phyloP scores from a whole-genome alignment of 2,797 vertebrate genomes.

The Poeciliopsis paucimaculata region DNA sequence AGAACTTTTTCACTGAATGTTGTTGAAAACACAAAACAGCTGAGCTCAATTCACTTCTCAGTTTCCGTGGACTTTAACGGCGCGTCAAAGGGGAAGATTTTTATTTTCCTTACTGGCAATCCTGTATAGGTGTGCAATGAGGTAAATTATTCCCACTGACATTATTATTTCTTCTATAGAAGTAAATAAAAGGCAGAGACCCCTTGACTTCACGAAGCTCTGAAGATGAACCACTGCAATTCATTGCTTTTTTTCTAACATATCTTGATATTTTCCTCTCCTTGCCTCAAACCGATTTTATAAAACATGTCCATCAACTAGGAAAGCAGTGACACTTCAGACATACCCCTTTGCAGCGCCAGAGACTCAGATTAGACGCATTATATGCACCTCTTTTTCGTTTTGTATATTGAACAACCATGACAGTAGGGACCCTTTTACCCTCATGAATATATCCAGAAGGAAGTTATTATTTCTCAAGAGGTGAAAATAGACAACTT shows the following conservation, averaged over 20 bases:
- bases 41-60: constrained; percentile 45
- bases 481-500: constrained; percentile 75
- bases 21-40: constrained; percentile 50
- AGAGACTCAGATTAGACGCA: constrained; percentile 62
- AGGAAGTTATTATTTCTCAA: constrained; percentile 82
- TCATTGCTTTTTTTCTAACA: constrained; percentile 8
- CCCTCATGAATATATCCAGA: constrained; percentile 79
- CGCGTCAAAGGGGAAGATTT: constrained; percentile 63
- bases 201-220: constrained; percentile 40
- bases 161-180: constrained; percentile 33
- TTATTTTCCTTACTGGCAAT: constrained; percentile 47
- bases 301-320: constrained; percentile 15
- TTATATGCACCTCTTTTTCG: constrained; percentile 44
- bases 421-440: constrained; percentile 66
- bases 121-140: constrained; percentile 56
- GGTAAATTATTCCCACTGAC: constrained; percentile 65
- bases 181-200: constrained; percentile 62
- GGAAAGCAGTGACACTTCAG: constrained; percentile 39
- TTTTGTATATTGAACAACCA: constrained; percentile 55
- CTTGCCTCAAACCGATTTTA: constrained; percentile 12
- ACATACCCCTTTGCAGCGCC: constrained; percentile 39
- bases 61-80: constrained; percentile 45
- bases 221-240: constrained; percentile 37
- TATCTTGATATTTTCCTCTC: neutral
- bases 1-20: constrained; percentile 54